These are phyloP conservation scores for Monarcha castaneiventris DNA, from an alignment of 2,113 vertebrate species.

Conservation along the genomic window DNA sequence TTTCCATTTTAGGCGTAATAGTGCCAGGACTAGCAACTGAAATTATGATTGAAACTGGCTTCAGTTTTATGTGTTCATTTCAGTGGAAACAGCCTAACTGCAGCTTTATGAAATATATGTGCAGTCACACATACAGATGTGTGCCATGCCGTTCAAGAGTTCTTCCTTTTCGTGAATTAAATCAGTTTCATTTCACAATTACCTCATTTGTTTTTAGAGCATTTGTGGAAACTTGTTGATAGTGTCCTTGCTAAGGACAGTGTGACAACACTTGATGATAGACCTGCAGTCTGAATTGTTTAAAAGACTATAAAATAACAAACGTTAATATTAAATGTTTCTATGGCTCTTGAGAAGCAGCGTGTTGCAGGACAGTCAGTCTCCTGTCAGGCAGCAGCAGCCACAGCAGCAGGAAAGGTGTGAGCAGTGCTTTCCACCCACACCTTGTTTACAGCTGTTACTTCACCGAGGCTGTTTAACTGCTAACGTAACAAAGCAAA, in stretches of 20 bases:
- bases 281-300: not conserved
- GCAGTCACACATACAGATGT: not conserved
- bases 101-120: not conserved
- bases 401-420: not conserved
- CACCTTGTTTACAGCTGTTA: slow-evolving; percentile 5
- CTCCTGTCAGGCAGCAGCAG: not conserved
- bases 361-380: not conserved
- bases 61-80: not conserved
- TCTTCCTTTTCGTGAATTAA: not conserved
- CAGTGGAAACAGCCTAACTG: not conserved
- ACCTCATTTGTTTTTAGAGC: not conserved
- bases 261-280: rapidly evolving
- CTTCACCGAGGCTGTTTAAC: not conserved
- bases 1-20: not conserved
- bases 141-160: not conserved
- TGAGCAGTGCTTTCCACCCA: not conserved
- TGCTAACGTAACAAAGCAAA: not conserved
- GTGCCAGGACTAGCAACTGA: not conserved
- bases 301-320: not conserved
- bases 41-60: not conserved
- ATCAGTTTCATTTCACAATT: not conserved
- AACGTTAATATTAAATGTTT: not conserved
- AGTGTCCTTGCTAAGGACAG: not conserved
- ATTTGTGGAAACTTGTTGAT: not conserved
- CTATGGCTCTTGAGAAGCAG: not conserved